phyloP scores from a whole-genome alignment of 2,113 vertebrate species.

The Coptodon bakossiorum region DNA sequence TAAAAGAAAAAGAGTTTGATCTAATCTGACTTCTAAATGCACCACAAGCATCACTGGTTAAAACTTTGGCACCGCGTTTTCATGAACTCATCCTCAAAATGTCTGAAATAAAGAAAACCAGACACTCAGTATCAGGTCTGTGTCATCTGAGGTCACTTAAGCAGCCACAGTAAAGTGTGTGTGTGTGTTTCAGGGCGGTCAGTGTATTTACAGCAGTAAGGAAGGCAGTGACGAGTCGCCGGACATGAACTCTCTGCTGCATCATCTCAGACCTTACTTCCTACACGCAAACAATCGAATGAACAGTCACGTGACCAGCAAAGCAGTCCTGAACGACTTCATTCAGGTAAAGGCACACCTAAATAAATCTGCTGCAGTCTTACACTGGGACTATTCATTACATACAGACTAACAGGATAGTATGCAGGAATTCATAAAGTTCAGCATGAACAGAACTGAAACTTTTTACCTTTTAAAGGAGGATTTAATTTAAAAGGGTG shows the following conservation, averaged over 20 bases:
- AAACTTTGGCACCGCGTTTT: background rate
- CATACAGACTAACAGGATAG: background rate
- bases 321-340: constrained; percentile 83
- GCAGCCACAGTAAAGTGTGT: background rate
- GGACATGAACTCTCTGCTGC: constrained; percentile 81
- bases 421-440: background rate
- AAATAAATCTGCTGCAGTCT: background rate
- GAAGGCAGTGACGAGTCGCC: constrained; percentile 79
- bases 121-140: background rate
- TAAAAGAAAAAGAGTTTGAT: background rate
- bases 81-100: background rate
- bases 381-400: background rate
- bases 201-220: constrained; percentile 89
- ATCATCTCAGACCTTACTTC: constrained; percentile 90
- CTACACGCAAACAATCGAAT: constrained; percentile 78
- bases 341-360: constrained; percentile 67
- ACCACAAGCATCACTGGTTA: background rate
- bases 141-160: background rate
- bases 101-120: background rate
- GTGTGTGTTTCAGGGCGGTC: constrained; percentile 76
- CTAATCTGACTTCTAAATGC: background rate
- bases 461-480: background rate
- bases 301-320: constrained; percentile 75
- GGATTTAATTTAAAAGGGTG: background rate
- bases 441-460: background rate